Base-by-base conservation (phyloP, 2,888 invertebrate species). In the Trisateles emortualis region DNA sequence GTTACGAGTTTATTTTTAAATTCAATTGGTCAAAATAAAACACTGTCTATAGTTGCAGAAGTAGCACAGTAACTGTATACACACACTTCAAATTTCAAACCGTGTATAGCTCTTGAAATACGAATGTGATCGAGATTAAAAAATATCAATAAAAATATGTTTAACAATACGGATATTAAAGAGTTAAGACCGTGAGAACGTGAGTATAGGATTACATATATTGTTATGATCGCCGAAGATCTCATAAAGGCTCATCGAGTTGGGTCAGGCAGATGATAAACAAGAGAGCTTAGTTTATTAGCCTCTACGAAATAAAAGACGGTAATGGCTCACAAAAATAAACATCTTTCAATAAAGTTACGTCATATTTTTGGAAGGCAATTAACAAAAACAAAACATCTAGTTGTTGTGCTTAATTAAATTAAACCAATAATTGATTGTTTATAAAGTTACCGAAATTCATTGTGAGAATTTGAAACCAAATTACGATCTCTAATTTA, bases 181-280 rank as follows among this genome's bases (percentile, higher is more conserved):
- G 29, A n/a, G 1, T 38, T 10, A 40, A 35, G 35, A 35, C 26
- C 56, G 66, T 66, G 66, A 44, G 70, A 59, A 53, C 45, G 32
- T 51, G 4, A 30, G 22, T 40, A 9, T 44, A 36, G 16, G 22
- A 38, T 13, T 30, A 30, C 43, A 45, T 55, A 8, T 56, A 47
- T 65, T 55, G 42, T 61, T 13, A 6, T 29, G 46, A 14, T 17
- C 19, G 19, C 16, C 30, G 14, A 49, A 40, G 35, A 47, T 41
- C 13, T 52, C 14, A 38, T 48, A 16, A 35, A 38, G 3, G 14
- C n/a, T n/a, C n/a, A n/a, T n/a, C 41, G 29, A 39, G 17, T 41
- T 50, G 32, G 39, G 17, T 38, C 40, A 17, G 14, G 40, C 69
- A 68, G 52, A 22, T 55, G 65, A 42, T 39, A 35, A 33, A 45